Evolutionary conservation across 1,140 invertebrate genomes (phyloP).

Genomic region (Drosophila pruinosa): DNA sequence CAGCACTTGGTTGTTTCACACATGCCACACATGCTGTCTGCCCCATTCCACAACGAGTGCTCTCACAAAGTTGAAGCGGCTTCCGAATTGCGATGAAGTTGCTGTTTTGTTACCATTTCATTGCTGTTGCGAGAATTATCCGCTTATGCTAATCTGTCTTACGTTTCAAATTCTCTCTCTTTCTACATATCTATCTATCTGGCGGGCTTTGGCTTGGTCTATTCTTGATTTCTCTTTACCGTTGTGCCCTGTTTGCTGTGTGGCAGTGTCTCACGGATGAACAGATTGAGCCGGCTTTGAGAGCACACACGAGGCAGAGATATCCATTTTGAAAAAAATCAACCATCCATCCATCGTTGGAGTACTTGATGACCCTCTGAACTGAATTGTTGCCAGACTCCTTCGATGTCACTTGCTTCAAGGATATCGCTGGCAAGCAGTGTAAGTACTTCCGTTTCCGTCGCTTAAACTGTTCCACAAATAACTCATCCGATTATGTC

Average conservation of each 20-base stretch:
- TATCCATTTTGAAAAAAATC: constrained; percentile 36
- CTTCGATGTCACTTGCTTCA: constrained; percentile 68
- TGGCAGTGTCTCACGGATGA: constrained; percentile 26
- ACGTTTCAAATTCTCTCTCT: constrained; percentile 70
- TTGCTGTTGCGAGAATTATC: constrained; percentile 60
- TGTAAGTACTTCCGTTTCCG: constrained; percentile 67
- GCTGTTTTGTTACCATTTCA: constrained; percentile 27
- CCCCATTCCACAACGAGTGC: neutral
- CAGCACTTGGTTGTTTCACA: constrained; percentile 68
- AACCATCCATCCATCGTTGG: constrained; percentile 38
- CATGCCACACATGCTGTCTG: constrained; percentile 22
- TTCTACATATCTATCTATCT: constrained; percentile 45
- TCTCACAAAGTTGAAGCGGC: constrained; percentile 23
- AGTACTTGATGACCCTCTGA: constrained; percentile 54
- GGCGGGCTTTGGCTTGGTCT: too few species aligned
- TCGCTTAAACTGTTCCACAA: constrained; percentile 14
- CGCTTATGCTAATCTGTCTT: constrained; percentile 79
- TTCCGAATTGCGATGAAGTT: constrained; percentile 8
- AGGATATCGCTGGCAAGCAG: constrained; percentile 58
- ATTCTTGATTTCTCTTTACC: constrained; percentile 10
- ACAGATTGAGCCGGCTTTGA: constrained; percentile 65
- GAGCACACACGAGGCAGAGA: constrained; percentile 23
- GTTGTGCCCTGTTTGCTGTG: neutral
- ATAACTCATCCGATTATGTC: constrained; percentile 58
- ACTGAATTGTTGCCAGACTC: constrained; percentile 22